Evolutionary conservation across 2,797 vertebrate species (phyloP), one percentile per base, ranked within the genome.

Genomic region (Mycteria americana): DNA sequence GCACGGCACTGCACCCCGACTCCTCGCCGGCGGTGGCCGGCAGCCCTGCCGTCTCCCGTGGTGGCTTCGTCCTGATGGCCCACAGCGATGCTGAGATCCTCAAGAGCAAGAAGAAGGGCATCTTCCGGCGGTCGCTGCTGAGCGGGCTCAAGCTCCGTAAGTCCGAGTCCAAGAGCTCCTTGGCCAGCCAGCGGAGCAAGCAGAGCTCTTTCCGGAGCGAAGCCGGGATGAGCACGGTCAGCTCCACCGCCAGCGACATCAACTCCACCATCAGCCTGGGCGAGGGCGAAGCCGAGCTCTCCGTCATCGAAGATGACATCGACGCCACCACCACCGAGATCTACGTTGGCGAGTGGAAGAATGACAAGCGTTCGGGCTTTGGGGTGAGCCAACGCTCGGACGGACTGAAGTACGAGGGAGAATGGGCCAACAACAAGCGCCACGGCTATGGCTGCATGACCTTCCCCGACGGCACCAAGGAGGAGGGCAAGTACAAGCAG

Each of bases 401-500:
- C 0, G 99, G 99, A 69, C 98, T 99, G 68, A 98, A 98, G 97
- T 99, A 99, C 17, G 99, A 99, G 97, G 99, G 99, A 3, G 99
- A 99, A 89, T 99, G 99, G 99, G 98, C 99, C 50, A 98, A 98
- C 97, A 99, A 99, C 98, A 99, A 99, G 89, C 98, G 99, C 18
- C 99, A 99, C 0, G 99, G 99, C 93, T 99, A 99, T 3, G 99
- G 99, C 95, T 99, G 99, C 98, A 99, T 99, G 97, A 98, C 99
- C 8, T 99, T 99, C 96, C 99, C 99, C 0, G 99, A 99, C 0
- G 99, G 99, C 93, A 99, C 99, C 60, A 99, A 99, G 97, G 99
- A 99, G 96, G 99, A 99, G 96, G 99, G 99, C 95, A 99, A 99
- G 97, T 99, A 99, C 98, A 99, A 99, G 97, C 99, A 99, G 98